Conservation (phyloP, 2,888 invertebrate genomes). For the Rhabditoides inermis region DNA sequence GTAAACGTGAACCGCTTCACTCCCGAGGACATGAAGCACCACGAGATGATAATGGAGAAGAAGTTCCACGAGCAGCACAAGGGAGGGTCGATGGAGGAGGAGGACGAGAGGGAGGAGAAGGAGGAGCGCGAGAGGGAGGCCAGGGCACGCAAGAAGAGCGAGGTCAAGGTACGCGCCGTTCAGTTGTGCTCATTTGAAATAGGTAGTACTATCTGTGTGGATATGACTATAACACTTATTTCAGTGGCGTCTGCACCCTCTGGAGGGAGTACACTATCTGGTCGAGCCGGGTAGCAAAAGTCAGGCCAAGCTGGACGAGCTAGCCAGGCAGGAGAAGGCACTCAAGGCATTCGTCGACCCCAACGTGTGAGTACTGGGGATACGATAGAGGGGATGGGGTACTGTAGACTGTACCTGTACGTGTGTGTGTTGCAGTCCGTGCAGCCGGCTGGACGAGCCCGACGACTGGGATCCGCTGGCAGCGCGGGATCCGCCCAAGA, state of each 20-base stretch:
- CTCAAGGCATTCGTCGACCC: slow-evolving; percentile 9
- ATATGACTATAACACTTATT: not conserved
- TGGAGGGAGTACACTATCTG: not conserved
- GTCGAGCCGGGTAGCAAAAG: slow-evolving; percentile 4
- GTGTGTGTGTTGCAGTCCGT: slow-evolving; percentile 1
- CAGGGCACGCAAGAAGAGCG: no score
- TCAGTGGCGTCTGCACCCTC: slow-evolving; percentile 7
- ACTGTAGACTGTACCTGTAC: no score
- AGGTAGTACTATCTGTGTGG: no score
- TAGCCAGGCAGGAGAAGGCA: slow-evolving; percentile 1
- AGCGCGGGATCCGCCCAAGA: slow-evolving; percentile 2
- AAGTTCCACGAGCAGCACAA: slow-evolving; percentile 2
- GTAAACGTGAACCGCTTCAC: slow-evolving; percentile 11
- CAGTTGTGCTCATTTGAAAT: no score
- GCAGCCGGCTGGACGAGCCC: slow-evolving; percentile 2
- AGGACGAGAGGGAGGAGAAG: slow-evolving; percentile 6
- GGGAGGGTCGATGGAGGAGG: not conserved
- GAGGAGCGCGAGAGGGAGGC: not conserved
- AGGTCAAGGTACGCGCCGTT: no score
- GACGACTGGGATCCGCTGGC: slow-evolving; percentile 8
- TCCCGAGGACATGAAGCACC: slow-evolving; percentile 15
- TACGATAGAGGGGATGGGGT: not conserved
- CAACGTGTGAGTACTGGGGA: slow-evolving; percentile 2
- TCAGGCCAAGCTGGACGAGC: slow-evolving; percentile 7
- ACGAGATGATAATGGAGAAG: slow-evolving; percentile 9